phyloP scores from a whole-genome alignment of 1,140 invertebrate species.

The Scaptomyza hsui region DNA sequence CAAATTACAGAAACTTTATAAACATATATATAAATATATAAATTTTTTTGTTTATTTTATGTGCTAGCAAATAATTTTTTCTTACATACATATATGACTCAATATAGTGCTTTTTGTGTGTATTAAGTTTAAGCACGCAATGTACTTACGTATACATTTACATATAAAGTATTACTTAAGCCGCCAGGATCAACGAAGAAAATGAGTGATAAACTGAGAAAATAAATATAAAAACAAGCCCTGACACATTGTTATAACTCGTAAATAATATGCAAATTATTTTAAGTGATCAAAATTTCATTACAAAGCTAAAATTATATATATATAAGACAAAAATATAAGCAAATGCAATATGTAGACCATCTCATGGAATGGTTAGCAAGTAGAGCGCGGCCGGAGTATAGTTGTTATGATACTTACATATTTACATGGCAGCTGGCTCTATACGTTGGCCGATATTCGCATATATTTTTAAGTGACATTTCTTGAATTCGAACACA shows the following conservation, averaged over 20 bases:
- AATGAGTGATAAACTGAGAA: constrained; percentile 76
- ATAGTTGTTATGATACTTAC: background rate
- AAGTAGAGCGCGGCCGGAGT: background rate
- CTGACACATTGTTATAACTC: constrained; percentile 31
- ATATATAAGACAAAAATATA: constrained; percentile 12
- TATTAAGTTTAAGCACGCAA: constrained; percentile 30
- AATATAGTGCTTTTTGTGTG: constrained; percentile 23
- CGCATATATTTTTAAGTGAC: background rate
- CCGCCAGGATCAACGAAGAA: constrained; percentile 83
- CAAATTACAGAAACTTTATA: constrained; percentile 32
- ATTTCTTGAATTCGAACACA: background rate
- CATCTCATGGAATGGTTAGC: constrained; percentile 35
- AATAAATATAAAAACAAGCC: constrained; percentile 31
- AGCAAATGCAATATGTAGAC: constrained; percentile 64
- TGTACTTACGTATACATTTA: constrained; percentile 34
- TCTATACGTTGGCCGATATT: background rate
- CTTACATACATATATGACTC: constrained; percentile 35
- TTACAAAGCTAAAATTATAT: constrained; percentile 18
- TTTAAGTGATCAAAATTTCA: constrained; percentile 20
- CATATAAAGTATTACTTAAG: constrained; percentile 60
- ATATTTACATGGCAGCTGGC: constrained; percentile 9
- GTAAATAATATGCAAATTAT: constrained; percentile 20
- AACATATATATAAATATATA: constrained; percentile 11
- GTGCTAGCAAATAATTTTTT: constrained; percentile 63
- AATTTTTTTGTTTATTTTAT: constrained; percentile 59